Evolutionary conservation across 2,888 invertebrate species (phyloP).

Genomic region (Ectemnius lituratus): DNA sequence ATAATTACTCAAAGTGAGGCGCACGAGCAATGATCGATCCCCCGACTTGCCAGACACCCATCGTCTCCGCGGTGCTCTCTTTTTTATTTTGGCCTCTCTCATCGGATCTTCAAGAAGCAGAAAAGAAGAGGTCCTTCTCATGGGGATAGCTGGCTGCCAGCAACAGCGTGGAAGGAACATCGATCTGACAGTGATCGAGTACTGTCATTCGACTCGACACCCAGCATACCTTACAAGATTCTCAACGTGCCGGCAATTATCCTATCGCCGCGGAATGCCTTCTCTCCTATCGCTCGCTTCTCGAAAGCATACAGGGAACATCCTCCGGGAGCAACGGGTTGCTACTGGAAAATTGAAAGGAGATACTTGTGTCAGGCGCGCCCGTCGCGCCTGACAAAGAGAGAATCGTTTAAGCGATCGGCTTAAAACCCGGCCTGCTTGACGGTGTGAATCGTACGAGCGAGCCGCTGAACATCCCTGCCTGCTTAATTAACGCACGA

Average conservation of each 20-base stretch:
- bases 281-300: conserved; percentile 64
- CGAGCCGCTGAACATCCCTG: conserved; percentile 47
- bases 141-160: conserved; percentile 52
- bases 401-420: neutral
- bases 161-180: conserved; percentile 50
- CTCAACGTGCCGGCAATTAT: conserved; percentile 67
- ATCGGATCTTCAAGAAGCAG: conserved; percentile 51
- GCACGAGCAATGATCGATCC: conserved; percentile 59
- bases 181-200: conserved; percentile 67
- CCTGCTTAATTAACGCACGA: conserved; percentile 53
- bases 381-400: neutral
- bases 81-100: conserved; percentile 44
- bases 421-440: no score
- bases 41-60: conserved; percentile 51
- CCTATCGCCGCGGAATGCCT: conserved; percentile 65
- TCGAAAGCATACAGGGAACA: conserved; percentile 54
- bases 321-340: conserved; percentile 6
- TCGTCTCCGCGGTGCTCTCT: conserved; percentile 41
- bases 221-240: conserved; percentile 64
- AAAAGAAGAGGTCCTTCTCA: conserved; percentile 50
- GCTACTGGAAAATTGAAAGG: conserved; percentile 52
- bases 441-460: no score
- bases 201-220: conserved; percentile 63
- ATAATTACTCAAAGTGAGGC: conserved; percentile 51
- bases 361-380: conserved; percentile 32